Evolutionary conservation across 2,113 vertebrate species (phyloP), one percentile per base, ranked within the genome.

Genomic region (Phocoena sinus): DNA sequence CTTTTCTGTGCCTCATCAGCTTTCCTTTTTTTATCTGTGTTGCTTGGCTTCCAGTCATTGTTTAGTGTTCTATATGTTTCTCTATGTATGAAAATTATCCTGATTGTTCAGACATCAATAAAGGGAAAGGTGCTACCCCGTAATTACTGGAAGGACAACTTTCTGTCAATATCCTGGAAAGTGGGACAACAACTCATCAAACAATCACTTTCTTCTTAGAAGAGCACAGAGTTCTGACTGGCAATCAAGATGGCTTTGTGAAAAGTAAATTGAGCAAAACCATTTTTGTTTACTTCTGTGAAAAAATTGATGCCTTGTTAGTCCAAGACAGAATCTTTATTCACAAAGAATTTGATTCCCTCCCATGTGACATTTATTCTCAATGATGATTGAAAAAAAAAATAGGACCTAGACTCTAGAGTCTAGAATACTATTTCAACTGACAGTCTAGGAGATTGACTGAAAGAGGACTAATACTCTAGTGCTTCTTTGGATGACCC

Each of bases 241-340:
- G n/a, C 85, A 91, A 62, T 96, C 95, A 92, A 84, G 70, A 67
- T 76, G 60, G 65, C 65, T 97, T 96, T 96, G 86, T 92, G 90
- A 94, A 97, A 92, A 97, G 68, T 36, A 95, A 94, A 96, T 81
- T 96, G 60, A 94, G 18, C 60, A 85, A 81, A 92, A 74, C 90
- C n/a, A 73, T 96, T 90, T 97, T 88, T 96, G 95, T 94, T 97
- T 90, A 91, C 62, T 97, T 96, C 36, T 73, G 18, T 95, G 91
- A 92, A 94, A 85, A 50, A 89, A 76, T 70, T 0, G 5, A 62
- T 96, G 31, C 25, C 76, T 36, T 70, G 0, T 60, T 70, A 93
- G 62, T 65, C 65, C 36, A 68, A 94, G 44, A 86, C 65, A 93
- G 6, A 96, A 86, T 53, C 26, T 87, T 79, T 77, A 58, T 95